Conservation (phyloP, 2,888 invertebrate species). For the Leptura quadrifasciata region DNA sequence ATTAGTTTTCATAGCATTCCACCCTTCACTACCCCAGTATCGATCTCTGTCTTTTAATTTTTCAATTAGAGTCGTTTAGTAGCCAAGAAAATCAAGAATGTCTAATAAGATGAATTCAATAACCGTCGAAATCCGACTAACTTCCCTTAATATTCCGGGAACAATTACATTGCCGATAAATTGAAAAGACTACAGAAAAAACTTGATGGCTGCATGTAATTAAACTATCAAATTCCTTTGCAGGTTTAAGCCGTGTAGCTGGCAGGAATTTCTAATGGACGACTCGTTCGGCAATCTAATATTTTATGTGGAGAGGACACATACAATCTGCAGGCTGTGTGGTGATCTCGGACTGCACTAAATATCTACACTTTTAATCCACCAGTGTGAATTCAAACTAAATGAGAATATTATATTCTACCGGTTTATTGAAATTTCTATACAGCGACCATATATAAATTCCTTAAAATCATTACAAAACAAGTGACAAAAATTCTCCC, state of each 20-base stretch:
- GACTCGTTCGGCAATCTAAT: constrained; percentile 46
- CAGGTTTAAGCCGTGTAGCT: constrained; percentile 45
- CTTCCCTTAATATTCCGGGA: constrained; percentile 54
- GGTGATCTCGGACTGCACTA: not conserved
- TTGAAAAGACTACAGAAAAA: constrained; percentile 43
- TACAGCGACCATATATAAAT: too few species aligned
- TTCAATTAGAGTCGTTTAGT: constrained; percentile 25
- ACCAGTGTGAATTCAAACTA: too few species aligned
- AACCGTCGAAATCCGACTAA: constrained; percentile 52
- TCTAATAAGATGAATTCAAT: constrained; percentile 57
- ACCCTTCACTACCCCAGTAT: not conserved
- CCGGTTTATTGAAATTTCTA: too few species aligned
- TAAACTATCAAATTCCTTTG: constrained; percentile 56
- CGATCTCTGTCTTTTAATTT: constrained; percentile 14
- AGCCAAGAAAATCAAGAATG: constrained; percentile 40
- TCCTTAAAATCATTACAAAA: too few species aligned
- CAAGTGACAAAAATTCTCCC: too few species aligned
- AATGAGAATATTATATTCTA: too few species aligned
- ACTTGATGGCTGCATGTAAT: constrained; percentile 47
- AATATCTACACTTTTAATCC: constrained; percentile 3
- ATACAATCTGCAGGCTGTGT: constrained; percentile 47
- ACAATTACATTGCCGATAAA: constrained; percentile 57
- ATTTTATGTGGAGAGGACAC: constrained; percentile 53
- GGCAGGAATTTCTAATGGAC: constrained; percentile 49
- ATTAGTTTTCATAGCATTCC: not conserved